Conservation (phyloP, 1,140 invertebrate genomes). For the Halesus radiatus region DNA sequence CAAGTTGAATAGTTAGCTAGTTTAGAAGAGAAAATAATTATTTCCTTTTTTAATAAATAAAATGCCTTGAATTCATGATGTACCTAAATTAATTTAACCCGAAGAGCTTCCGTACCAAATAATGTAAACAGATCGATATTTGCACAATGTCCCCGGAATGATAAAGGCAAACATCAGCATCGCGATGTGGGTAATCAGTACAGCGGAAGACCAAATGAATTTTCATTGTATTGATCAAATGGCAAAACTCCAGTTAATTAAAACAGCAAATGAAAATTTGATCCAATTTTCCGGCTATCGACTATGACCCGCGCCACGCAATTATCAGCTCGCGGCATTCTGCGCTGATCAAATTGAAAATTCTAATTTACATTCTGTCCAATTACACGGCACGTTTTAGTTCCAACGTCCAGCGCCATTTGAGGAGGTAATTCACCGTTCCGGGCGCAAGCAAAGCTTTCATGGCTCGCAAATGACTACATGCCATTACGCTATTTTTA, state of each 20-base stretch:
- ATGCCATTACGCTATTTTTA: too few relatives aligned
- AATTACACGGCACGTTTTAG: not conserved
- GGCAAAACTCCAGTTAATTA: conserved; percentile 4
- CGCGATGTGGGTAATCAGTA: too few relatives aligned
- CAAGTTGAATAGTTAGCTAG: too few relatives aligned
- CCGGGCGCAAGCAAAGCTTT: not conserved
- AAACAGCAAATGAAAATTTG: not conserved
- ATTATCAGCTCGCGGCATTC: not conserved
- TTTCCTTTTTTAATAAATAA: too few relatives aligned
- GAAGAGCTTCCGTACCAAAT: too few relatives aligned
- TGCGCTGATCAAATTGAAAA: conserved; percentile 2
- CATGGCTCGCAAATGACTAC: not conserved
- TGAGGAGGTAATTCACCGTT: not conserved
- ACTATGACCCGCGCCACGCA: not conserved
- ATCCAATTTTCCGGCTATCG: not conserved
- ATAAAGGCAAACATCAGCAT: too few relatives aligned
- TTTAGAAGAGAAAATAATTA: too few relatives aligned
- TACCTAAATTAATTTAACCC: too few relatives aligned
- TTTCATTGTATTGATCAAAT: not conserved
- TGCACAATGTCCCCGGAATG: too few relatives aligned
- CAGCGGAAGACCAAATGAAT: not conserved
- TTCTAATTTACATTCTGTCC: conserved; percentile 9
- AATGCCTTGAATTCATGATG: too few relatives aligned
- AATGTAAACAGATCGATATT: too few relatives aligned
- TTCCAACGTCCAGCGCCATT: not conserved